Conservation (phyloP, 35 echinoderm and acorn worm species). For the Anneissia japonica region DNA sequence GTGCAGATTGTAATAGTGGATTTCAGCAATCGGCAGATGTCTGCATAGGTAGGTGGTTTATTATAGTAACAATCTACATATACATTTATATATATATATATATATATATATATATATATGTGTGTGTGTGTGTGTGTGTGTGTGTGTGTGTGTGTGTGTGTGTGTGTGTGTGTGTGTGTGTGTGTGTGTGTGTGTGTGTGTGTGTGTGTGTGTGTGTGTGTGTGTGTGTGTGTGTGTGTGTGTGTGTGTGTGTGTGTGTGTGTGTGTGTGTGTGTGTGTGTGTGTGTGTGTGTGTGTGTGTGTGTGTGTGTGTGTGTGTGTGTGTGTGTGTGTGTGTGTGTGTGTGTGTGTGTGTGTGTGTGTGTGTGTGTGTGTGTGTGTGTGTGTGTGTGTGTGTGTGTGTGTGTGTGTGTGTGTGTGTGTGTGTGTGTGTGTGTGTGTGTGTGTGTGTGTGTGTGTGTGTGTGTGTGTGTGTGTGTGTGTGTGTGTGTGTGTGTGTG, state of each 20-base stretch:
- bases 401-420: too few relatives aligned
- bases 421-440: too few relatives aligned
- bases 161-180: background rate
- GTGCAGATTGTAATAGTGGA: background rate
- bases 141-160: background rate
- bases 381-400: too few relatives aligned
- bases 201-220: background rate
- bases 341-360: too few relatives aligned
- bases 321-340: too few relatives aligned
- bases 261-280: background rate
- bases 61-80: background rate
- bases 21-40: background rate
- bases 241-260: background rate
- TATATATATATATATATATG: conserved; percentile 25
- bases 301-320: too few relatives aligned
- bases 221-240: background rate
- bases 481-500: background rate
- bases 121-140: background rate
- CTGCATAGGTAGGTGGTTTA: background rate
- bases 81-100: conserved; percentile 18
- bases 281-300: too few relatives aligned
- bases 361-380: too few relatives aligned
- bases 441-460: too few relatives aligned
- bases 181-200: background rate
- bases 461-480: too few relatives aligned